Conservation (phyloP, 2,797 vertebrate species). For the Steatocranus sp. region DNA sequence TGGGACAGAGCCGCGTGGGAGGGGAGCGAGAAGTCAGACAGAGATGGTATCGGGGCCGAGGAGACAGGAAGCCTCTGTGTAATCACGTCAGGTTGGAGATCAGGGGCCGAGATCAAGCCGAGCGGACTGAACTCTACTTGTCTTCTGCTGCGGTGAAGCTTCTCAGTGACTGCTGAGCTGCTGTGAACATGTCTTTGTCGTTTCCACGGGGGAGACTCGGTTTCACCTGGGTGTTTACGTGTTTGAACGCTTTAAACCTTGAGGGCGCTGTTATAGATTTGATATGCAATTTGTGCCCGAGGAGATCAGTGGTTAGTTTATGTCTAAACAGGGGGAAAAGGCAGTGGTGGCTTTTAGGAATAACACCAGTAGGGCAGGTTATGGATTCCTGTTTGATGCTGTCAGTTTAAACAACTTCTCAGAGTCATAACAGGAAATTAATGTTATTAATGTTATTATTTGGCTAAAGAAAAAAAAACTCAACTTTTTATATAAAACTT, state of each 20-base stretch:
- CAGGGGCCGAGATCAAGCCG: slow-evolving; percentile 44
- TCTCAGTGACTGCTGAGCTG: background rate
- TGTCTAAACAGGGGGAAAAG: background rate
- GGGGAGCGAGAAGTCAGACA: slow-evolving; percentile 58
- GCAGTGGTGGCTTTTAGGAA: background rate
- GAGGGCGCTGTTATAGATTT: background rate
- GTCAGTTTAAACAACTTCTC: background rate
- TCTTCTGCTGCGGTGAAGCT: slow-evolving; percentile 19
- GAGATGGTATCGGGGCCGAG: slow-evolving; percentile 71
- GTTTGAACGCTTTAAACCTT: background rate
- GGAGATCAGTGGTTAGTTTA: background rate
- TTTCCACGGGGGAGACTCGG: background rate
- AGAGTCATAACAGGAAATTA: slow-evolving; percentile 11
- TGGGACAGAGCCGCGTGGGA: slow-evolving; percentile 41
- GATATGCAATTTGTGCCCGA: background rate
- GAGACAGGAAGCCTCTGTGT: slow-evolving; percentile 78
- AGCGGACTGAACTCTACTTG: slow-evolving; percentile 28
- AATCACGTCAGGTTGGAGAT: slow-evolving; percentile 77
- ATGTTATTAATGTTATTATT: slow-evolving; percentile 17
- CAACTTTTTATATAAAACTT: background rate
- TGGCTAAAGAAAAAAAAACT: slow-evolving; percentile 13
- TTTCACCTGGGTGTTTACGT: slow-evolving; percentile 25
- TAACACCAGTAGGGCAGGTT: background rate
- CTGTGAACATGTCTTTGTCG: slow-evolving; percentile 16
- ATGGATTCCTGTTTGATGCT: background rate